Evolutionary conservation across 2,888 invertebrate species (phyloP), one percentile per base, ranked within the genome.

Genomic region (Salticus scenicus): DNA sequence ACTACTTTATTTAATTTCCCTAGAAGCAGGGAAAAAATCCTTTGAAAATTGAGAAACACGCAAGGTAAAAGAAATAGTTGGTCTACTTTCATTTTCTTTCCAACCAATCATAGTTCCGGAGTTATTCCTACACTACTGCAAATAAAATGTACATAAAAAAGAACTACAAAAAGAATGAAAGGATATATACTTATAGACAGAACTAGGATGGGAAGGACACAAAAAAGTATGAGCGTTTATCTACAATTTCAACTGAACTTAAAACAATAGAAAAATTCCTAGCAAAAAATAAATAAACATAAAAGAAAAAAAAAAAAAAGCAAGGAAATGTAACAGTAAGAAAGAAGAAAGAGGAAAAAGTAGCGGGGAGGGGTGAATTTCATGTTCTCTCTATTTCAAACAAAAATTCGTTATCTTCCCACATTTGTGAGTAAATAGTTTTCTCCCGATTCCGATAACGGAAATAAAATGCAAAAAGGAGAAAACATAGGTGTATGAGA

Each of bases 401-500:
- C 77, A 77, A 83, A 82, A 84, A 84, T 84, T 84, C 77, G 83
- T 84, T 84, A 84, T 84, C 83, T 84, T 84, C 77, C 82, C 72
- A 84, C 83, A 84, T 84, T 84, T 84, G 83, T 84, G 73, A 84
- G 83, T 84, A 84, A 84, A 84, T 84, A 84, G 83, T 84, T 84
- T 83, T 84, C 73, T 77, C 77, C 63, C 57, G 66, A 78, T 78
- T 73, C 77, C 73, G 77, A 78, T 77, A 84, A 77, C 76, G 67
- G 72, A 75, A 71, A 76, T 66, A 77, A 84, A 78, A 84, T 73
- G 77, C 77, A 84, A 84, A 83, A 66, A 31, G 72, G 8, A 72
- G 57, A 70, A 64, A 75, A 75, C 24, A 57, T 24, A 57, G 57
- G 57, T 47, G 17, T n/a, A 24, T 24, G 47, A 47, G 17, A 47